These are phyloP conservation scores for Orius laevigatus DNA, from an alignment of 1,140 invertebrate species.

Conservation along the genomic window DNA sequence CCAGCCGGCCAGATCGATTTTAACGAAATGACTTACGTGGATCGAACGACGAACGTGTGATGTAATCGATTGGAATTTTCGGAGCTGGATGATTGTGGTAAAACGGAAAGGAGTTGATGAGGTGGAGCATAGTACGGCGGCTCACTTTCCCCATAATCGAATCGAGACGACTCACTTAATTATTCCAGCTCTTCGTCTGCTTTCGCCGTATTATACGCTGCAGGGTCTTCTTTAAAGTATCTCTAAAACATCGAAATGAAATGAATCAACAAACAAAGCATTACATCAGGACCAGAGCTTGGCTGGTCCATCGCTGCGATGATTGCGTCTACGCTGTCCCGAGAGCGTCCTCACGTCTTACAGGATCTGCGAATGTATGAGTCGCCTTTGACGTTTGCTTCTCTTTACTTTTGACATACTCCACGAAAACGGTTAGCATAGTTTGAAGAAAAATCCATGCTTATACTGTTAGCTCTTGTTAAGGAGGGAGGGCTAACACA, in stretches of 20 bases:
- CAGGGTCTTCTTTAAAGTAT: conserved; percentile 65
- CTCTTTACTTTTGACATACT: background rate
- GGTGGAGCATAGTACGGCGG: conserved; percentile 82
- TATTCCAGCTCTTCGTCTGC: conserved; percentile 73
- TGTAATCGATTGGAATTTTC: conserved; percentile 96
- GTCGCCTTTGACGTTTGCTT: conserved; percentile 1
- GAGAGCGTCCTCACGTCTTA: conserved; percentile 36
- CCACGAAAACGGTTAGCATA: background rate
- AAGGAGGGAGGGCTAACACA: too few species aligned
- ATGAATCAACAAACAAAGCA: conserved; percentile 19
- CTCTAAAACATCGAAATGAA: conserved; percentile 27
- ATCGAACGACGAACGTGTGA: conserved; percentile 93
- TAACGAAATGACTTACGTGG: too few species aligned
- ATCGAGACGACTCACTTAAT: conserved; percentile 81
- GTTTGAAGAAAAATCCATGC: too few species aligned
- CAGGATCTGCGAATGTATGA: conserved; percentile 2
- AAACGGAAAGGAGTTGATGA: conserved; percentile 88
- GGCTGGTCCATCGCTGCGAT: conserved; percentile 52
- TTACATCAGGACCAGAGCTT: conserved; percentile 66
- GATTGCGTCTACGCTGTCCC: conserved; percentile 56
- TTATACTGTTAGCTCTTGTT: too few species aligned
- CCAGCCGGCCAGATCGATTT: too few species aligned
- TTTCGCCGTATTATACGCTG: conserved; percentile 80
- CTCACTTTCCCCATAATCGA: conserved; percentile 70
- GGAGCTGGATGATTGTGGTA: conserved; percentile 91